Conservation (phyloP, 2,888 invertebrate genomes). For the Epicampocera succincta region DNA sequence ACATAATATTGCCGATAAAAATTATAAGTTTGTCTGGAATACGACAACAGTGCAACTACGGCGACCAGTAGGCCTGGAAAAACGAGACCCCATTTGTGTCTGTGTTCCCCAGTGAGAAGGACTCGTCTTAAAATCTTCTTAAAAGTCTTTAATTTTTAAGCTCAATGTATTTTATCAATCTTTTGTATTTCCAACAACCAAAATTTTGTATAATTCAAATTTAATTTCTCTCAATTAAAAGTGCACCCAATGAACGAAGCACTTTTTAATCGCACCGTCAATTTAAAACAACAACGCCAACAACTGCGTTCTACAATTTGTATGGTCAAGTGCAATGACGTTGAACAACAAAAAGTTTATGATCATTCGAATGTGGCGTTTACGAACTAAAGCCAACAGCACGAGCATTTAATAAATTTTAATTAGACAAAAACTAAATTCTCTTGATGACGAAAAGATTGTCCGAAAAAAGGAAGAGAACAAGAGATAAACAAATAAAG, state of each 20-base stretch:
- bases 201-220: no score
- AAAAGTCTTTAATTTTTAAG: no score
- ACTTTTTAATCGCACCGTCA: neutral
- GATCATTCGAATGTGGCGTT: constrained; percentile 27
- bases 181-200: no score
- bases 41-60: no score
- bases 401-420: constrained; percentile 36
- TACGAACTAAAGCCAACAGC: constrained; percentile 34
- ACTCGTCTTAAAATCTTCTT: no score
- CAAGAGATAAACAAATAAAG: neutral
- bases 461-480: constrained; percentile 1
- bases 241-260: neutral
- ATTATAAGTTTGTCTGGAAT: no score
- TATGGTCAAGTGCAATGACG: constrained; percentile 66
- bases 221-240: no score
- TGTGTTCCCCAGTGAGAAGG: no score
- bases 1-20: no score
- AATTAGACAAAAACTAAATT: constrained; percentile 46
- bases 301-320: constrained; percentile 1
- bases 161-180: no score
- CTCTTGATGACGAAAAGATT: neutral
- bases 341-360: constrained; percentile 2
- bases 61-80: no score
- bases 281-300: neutral
- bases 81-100: no score